These are phyloP conservation scores for Pipra filicauda DNA, from an alignment of 2,113 vertebrate species.

Conservation along the genomic window DNA sequence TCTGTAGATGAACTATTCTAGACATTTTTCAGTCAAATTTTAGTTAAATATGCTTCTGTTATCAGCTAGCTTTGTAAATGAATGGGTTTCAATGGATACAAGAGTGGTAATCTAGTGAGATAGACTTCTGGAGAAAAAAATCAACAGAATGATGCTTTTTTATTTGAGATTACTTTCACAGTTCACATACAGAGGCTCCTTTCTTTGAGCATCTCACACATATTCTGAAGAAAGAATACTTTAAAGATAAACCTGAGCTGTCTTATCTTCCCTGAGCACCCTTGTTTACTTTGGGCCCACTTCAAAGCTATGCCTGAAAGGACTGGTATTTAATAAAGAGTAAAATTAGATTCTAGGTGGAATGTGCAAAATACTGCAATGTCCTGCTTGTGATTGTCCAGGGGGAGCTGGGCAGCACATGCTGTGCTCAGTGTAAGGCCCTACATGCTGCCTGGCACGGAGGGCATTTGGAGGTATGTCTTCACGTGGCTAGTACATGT, in stretches of 20 bases:
- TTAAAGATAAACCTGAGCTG: background rate
- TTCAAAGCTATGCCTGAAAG: background rate
- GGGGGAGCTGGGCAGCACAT: background rate
- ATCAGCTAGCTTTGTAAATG: background rate
- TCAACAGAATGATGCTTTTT: background rate
- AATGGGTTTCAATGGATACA: background rate
- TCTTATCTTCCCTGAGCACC: background rate
- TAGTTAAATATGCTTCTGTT: background rate
- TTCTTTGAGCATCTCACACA: background rate
- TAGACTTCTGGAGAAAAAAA: background rate
- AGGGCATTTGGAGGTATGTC: background rate
- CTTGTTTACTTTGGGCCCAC: background rate
- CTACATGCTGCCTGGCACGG: background rate
- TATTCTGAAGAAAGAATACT: background rate
- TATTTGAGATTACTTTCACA: background rate
- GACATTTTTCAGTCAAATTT: background rate
- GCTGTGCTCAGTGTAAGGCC: background rate
- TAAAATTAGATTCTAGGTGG: background rate
- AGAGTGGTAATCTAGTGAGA: background rate
- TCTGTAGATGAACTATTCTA: background rate
- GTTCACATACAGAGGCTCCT: background rate
- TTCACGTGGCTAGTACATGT: background rate
- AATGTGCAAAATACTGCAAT: background rate
- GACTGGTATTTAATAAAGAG: background rate
- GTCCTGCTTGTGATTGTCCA: background rate